These are phyloP conservation scores for Neoitamus cyanurus DNA, from an alignment of 2,888 invertebrate species.

Conservation along the genomic window DNA sequence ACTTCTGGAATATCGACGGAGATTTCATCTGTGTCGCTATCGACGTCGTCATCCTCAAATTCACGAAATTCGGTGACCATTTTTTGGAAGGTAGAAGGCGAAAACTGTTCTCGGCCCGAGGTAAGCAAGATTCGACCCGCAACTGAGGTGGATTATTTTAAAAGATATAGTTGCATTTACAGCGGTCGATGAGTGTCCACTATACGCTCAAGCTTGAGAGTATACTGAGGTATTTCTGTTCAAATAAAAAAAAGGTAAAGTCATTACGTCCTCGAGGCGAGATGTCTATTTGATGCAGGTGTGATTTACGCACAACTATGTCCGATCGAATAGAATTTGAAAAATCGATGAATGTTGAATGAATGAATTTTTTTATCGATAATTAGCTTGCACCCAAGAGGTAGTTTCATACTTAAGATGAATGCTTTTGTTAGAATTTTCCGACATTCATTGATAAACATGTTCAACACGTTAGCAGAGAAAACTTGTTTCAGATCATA, in stretches of 20 bases:
- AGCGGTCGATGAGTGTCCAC: not conserved
- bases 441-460: not conserved
- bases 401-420: not conserved
- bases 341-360: not conserved
- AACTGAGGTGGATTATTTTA: slow-evolving; percentile 4
- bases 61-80: slow-evolving; percentile 24
- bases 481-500: not conserved
- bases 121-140: slow-evolving; percentile 2
- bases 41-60: slow-evolving; percentile 52
- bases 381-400: not conserved
- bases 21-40: slow-evolving; percentile 53
- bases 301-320: not conserved
- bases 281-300: not conserved
- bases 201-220: not conserved
- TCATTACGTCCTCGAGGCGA: not conserved
- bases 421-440: not conserved
- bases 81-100: not conserved
- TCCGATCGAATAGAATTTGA: not conserved
- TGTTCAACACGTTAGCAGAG: not conserved
- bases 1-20: slow-evolving; percentile 56
- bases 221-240: not conserved
- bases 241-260: not conserved
- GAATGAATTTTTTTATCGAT: not conserved
- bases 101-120: not conserved
- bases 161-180: not conserved